A percentile compares a stretch with the other conserved stretches of the same genome.
Conservation (phyloP, 2,113 vertebrate species). For the Puffinus mauretanicus region DNA sequence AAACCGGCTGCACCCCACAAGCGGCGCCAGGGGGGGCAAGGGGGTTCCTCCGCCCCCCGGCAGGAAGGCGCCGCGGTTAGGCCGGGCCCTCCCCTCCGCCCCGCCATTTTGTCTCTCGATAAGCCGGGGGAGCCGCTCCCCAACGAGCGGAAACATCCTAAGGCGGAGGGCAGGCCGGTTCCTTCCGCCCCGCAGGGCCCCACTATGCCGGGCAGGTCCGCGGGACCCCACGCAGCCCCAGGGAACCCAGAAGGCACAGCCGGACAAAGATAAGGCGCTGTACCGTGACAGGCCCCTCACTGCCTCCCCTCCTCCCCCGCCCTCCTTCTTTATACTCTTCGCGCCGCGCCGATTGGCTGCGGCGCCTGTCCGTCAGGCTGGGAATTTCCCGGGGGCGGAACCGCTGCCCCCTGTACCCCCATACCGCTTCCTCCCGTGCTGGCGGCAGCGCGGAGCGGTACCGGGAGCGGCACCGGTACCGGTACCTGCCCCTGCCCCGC, state of each 20-base stretch:
- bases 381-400: constrained; percentile 41
- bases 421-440: background rate
- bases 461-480: fast-evolving
- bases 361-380: constrained; percentile 2
- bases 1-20: background rate
- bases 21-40: fast-evolving
- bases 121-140: too few species aligned
- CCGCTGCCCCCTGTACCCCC: background rate
- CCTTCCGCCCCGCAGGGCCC: fast-evolving
- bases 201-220: fast-evolving
- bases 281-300: fast-evolving
- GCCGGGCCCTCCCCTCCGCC: background rate
- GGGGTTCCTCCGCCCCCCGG: background rate
- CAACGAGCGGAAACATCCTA: too few species aligned
- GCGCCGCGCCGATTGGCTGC: background rate
- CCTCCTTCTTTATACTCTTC: background rate
- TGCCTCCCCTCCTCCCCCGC: fast-evolving
- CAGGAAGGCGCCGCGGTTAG: background rate
- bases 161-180: fast-evolving
- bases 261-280: too few species aligned
- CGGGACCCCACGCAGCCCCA: fast-evolving
- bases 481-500: fast-evolving
- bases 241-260: fast-evolving
- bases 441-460: background rate
- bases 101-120: constrained; percentile 47